Percentiles rank a stretch among this genome's conserved stretches.
phyloP scores from a whole-genome alignment of 2,113 vertebrate species.

The Enhydra lutris region DNA sequence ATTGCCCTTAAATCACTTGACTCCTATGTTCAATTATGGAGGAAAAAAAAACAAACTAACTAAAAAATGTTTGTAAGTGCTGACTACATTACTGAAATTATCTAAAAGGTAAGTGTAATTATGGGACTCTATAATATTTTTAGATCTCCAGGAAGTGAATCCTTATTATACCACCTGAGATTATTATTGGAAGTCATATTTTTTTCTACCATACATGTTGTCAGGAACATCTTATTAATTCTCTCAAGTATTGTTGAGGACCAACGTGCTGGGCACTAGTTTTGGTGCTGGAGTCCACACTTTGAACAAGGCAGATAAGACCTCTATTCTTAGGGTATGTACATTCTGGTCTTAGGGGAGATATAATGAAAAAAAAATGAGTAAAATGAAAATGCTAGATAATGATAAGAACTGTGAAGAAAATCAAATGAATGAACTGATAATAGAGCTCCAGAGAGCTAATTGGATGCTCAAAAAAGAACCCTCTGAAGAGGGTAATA shows the following conservation, averaged over 20 bases:
- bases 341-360: background rate
- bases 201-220: background rate
- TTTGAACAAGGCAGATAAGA: background rate
- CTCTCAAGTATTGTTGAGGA: background rate
- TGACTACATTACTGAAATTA: background rate
- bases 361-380: background rate
- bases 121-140: background rate
- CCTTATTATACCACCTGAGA: background rate
- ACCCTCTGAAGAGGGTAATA: background rate
- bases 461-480: background rate
- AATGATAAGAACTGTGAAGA: background rate
- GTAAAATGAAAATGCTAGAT: background rate
- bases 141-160: background rate
- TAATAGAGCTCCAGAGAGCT: background rate
- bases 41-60: background rate
- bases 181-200: background rate
- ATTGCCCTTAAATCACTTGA: background rate
- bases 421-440: background rate
- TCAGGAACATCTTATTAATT: background rate
- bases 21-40: background rate
- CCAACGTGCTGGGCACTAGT: background rate
- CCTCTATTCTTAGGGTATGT: background rate
- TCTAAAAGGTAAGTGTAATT: background rate
- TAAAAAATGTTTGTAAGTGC: background rate
- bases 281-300: background rate